Percentiles rank a stretch among this genome's conserved stretches.
These are phyloP conservation scores for Phasianus colchicus DNA, from an alignment of 2,113 vertebrate species.

Conservation along the genomic window DNA sequence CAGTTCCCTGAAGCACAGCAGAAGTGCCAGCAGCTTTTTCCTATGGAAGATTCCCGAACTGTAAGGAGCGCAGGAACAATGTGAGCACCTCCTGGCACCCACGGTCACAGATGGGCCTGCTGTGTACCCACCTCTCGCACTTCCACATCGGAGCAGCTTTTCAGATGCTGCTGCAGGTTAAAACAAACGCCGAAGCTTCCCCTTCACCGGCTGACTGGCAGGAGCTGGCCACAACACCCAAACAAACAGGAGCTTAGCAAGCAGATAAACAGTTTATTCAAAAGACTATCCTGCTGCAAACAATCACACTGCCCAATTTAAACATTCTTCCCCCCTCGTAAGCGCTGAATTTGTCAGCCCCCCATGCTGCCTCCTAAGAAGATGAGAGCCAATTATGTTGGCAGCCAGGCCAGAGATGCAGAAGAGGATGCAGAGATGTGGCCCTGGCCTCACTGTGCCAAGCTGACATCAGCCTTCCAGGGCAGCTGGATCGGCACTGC, in stretches of 20 bases:
- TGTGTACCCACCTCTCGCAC: not conserved
- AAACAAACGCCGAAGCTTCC: not conserved
- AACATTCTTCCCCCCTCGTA: not conserved
- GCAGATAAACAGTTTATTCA: not conserved
- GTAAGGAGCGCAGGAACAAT: not conserved
- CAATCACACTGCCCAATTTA: not conserved
- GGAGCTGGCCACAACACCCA: not conserved
- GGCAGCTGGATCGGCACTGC: not conserved
- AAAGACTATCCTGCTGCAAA: not conserved
- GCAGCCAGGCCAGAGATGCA: not conserved
- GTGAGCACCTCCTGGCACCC: rapidly evolving
- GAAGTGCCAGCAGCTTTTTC: not conserved
- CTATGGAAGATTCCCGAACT: not conserved
- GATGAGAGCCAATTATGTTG: rapidly evolving
- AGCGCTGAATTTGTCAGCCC: not conserved
- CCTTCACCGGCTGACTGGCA: not conserved
- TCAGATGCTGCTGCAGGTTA: not conserved
- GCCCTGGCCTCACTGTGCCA: not conserved
- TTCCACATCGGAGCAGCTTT: not conserved
- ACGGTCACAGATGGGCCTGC: not conserved
- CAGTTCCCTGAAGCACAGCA: not conserved
- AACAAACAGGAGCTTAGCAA: not conserved
- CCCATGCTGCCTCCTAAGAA: not conserved
- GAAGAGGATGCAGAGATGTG: not conserved
- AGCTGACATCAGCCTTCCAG: not conserved